Base-by-base conservation (phyloP, 2,888 invertebrate genomes). In the Odontothrips loti region DNA sequence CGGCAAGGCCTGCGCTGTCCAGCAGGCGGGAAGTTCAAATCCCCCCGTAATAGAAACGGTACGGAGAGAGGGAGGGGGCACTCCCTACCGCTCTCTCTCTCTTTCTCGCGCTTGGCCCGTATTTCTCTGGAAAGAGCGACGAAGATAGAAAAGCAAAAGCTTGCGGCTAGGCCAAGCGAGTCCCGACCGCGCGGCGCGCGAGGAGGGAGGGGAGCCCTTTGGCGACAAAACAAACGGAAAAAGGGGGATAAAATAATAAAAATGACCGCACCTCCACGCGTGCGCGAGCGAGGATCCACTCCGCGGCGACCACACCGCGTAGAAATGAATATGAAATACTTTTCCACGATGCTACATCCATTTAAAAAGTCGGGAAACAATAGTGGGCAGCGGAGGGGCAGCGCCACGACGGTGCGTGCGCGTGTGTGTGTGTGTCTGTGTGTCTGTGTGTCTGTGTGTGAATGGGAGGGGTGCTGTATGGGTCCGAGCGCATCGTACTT, bases 341-440 rank as follows among this genome's bases (percentile, higher is more conserved):
- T 58, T 43, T 58, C 58, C 58, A 75, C 68, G 68, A 68, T 68
- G 68, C 68, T 11, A 68, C 68, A 75, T 75, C 68, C 68, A 75
- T 75, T 75, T 75, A 75, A 75, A 75, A 27, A 75, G 68, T 27
- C 68, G 10, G 68, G 27, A 75, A 75, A 75, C 68, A 75, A 75
- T 75, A 75, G 68, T 75, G 68, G 68, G 11, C 34, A 43, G 34
- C 34, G 34, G 34, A 43, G 34, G 34, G 34, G 34, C 34, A 6
- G 34, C 34, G 34, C 34, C 34, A 17, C 15, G 12, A 51, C 51
- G 51, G 51, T 10, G 51, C 51, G 51, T 10, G 51, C 20, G 51
- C 51, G 10, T 10, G 20, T 51, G 51, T 51, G 51, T 51, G 12
- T 58, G 58, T 51, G 51, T 51, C 15, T 4, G 51, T 51, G 51